Percentiles rank a stretch among this genome's conserved stretches.
Conservation (phyloP, 2,113 vertebrate species). For the Eupsittula cactorum region DNA sequence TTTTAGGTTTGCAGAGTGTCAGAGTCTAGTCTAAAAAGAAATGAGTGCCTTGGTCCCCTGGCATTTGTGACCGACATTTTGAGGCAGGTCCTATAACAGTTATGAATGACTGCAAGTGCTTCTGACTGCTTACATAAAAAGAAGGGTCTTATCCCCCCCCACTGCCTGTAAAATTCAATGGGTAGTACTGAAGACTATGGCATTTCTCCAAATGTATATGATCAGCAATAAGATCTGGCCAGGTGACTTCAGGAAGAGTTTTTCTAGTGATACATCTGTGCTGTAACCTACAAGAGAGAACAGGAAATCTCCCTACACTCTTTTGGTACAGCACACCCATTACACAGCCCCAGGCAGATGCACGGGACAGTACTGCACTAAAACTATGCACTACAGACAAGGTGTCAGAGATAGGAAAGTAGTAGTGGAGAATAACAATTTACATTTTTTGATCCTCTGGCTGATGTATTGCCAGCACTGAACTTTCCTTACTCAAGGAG, state of each 20-base stretch:
- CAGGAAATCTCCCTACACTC: not conserved
- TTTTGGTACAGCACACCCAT: not conserved
- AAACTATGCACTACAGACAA: not conserved
- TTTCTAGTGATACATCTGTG: accelerated
- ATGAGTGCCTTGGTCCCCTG: not conserved
- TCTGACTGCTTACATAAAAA: not conserved
- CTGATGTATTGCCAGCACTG: not conserved
- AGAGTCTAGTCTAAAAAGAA: not conserved
- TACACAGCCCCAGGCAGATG: not conserved
- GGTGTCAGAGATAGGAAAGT: not conserved
- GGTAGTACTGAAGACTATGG: not conserved
- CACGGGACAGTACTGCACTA: not conserved
- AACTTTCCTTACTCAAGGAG: not conserved
- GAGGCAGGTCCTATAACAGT: not conserved
- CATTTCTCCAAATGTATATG: not conserved
- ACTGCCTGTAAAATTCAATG: not conserved
- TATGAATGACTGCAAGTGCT: not conserved
- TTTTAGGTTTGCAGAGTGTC: not conserved
- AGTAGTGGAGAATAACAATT: not conserved
- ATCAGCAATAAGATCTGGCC: not conserved
- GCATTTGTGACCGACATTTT: not conserved
- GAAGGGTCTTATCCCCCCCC: not conserved
- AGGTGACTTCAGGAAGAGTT: not conserved
- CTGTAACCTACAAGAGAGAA: not conserved
- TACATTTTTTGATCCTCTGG: not conserved